Evolutionary conservation across 2,113 vertebrate species (phyloP).

Genomic region (Gadus macrocephalus): DNA sequence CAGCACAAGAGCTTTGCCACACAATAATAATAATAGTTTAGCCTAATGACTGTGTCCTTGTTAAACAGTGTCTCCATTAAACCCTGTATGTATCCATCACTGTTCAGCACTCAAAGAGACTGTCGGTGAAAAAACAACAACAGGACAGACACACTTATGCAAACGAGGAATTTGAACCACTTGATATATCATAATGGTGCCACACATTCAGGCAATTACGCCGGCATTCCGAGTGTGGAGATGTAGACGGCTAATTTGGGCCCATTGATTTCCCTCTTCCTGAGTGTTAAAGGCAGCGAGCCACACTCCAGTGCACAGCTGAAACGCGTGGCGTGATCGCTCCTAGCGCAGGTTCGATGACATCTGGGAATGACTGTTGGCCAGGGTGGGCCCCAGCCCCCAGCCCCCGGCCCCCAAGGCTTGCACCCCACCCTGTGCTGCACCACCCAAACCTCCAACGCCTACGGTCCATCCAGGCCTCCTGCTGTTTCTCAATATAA

Average conservation of each 20-base stretch:
- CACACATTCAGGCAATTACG: conserved; percentile 58
- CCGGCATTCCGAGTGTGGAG: conserved; percentile 50
- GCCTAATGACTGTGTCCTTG: background rate
- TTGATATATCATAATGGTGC: conserved; percentile 39
- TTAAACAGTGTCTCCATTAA: conserved; percentile 17
- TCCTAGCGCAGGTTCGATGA: conserved; percentile 44
- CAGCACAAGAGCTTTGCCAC: conserved; percentile 1
- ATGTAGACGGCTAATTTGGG: conserved; percentile 50
- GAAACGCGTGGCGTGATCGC: conserved; percentile 44
- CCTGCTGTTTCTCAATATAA: too few relatives aligned
- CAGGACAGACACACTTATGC: conserved; percentile 4
- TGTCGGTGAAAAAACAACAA: too few relatives aligned
- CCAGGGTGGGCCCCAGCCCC: conserved; percentile 28
- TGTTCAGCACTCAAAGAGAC: too few relatives aligned
- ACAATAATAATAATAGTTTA: conserved; percentile 1
- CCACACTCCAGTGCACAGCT: conserved; percentile 44
- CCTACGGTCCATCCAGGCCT: background rate
- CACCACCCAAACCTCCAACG: background rate
- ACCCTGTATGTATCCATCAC: background rate
- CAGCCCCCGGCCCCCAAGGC: background rate
- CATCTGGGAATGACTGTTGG: conserved; percentile 52
- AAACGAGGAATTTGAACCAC: conserved; percentile 34
- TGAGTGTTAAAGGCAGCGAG: conserved; percentile 48
- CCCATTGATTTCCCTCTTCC: conserved; percentile 55
- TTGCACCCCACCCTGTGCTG: background rate